phyloP scores from a whole-genome alignment of 1,140 invertebrate species.

The Thrips palmi region DNA sequence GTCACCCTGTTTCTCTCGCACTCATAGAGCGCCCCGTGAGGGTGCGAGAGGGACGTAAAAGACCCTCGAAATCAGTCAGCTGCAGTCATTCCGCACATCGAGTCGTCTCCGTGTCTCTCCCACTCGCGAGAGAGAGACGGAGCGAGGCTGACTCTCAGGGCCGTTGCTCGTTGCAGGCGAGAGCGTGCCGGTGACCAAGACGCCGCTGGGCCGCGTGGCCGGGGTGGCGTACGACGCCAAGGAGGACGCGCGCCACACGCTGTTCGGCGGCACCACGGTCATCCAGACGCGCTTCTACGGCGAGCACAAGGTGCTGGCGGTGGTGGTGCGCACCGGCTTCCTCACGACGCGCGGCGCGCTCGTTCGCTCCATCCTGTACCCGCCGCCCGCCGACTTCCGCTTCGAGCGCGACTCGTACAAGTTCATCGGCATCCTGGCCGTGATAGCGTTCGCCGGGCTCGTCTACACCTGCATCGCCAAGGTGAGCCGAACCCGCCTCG shows the following conservation, averaged over 20 bases:
- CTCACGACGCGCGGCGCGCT: slow-evolving; percentile 78
- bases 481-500: slow-evolving; percentile 29
- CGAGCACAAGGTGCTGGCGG: slow-evolving; percentile 39
- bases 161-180: slow-evolving; percentile 18
- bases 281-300: slow-evolving; percentile 53
- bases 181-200: slow-evolving; percentile 81
- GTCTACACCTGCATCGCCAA: slow-evolving; percentile 70
- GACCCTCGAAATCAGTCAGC: too few species aligned
- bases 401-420: slow-evolving; percentile 86
- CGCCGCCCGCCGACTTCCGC: slow-evolving; percentile 85
- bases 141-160: too few species aligned
- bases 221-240: slow-evolving; percentile 48
- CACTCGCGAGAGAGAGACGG: too few species aligned
- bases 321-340: slow-evolving; percentile 65
- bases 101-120: too few species aligned
- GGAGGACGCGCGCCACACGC: slow-evolving; percentile 71
- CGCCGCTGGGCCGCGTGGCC: slow-evolving; percentile 50
- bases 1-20: too few species aligned
- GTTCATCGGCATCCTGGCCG: slow-evolving; percentile 65
- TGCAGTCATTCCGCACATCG: too few species aligned
- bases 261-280: slow-evolving; percentile 29
- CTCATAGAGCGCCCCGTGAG: too few species aligned
- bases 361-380: slow-evolving; percentile 85
- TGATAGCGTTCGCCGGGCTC: slow-evolving; percentile 58
- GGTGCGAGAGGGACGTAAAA: too few species aligned